Base-by-base conservation (phyloP, 2,113 vertebrate species). In the Actinemys pallida region DNA sequence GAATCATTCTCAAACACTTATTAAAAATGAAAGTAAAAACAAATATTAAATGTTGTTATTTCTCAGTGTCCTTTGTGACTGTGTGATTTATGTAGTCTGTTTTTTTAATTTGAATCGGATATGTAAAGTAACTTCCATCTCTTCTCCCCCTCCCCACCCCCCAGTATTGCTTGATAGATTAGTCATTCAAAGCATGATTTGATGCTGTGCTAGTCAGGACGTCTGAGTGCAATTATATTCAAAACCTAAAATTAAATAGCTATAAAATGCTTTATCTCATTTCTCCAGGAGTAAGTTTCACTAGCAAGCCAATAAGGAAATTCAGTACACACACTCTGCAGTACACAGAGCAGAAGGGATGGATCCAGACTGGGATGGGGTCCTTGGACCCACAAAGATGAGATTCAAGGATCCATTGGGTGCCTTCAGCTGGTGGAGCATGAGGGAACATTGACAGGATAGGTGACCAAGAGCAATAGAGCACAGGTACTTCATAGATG, bases 1-100 rank as follows among this genome's bases (percentile, higher is more conserved):
- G 3, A 95, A 79, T 6, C 49, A 31, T 17, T 29, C 13, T 87
- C 45, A 72, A 91, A 79, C 39, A 76, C 9, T n/a, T 57, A 5
- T 86, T 89, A 82, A 83, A 39, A 25, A 89, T 57, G 29, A 2
- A 81, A 29, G 49, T 75, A 92, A 94, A 96, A 12, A 2, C 22
- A 94, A 89, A 29, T 45, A 57, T 29, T n/a, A 89, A 56, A 0
- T 0, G 72, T 35, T 52, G 35, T 20, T 49, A 87, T 17, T 83
- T 5, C 20, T 69, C 62, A 49, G 22, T 35, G 45, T 39, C 22
- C 62, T 85, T 72, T 69, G 19, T 80, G 65, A 81, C 8, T 2
- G 19, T 3, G 2, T 76, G 57, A 88, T 52, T 54, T 69, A 62
- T 20, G 29, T 81, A 56, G 52, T 65, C 79, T 29, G 27, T 69